Conservation (phyloP, 2,797 vertebrate genomes). For the Eremophila alpestris region DNA sequence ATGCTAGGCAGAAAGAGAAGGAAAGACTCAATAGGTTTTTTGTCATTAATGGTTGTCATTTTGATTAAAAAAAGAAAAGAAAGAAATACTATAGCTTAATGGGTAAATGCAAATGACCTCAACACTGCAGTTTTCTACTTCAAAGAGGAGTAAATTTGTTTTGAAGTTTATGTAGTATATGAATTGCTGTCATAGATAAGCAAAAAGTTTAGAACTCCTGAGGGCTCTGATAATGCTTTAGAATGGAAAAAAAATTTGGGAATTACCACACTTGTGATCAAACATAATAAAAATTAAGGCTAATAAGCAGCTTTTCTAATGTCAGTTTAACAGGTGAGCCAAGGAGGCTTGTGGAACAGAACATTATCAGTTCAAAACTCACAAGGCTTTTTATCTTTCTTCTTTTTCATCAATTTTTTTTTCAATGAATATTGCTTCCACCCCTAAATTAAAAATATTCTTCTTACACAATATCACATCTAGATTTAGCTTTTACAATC, state of each 20-base stretch:
- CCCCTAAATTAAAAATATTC: not conserved
- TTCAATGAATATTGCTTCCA: not conserved
- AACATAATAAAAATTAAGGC: constrained; percentile 19
- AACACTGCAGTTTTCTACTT: constrained; percentile 34
- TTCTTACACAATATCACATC: not conserved
- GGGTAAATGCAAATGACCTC: constrained; percentile 50
- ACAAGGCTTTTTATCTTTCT: not conserved
- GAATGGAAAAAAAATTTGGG: constrained; percentile 31
- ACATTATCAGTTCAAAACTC: not conserved
- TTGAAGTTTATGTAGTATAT: constrained; percentile 57
- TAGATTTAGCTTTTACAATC: not conserved
- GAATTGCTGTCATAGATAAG: constrained; percentile 46
- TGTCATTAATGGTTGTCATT: constrained; percentile 46
- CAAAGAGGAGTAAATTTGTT: constrained; percentile 54
- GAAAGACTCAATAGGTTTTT: not conserved
- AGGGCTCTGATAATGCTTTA: constrained; percentile 8
- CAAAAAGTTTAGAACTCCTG: constrained; percentile 50
- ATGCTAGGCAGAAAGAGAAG: not conserved
- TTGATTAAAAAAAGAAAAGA: constrained; percentile 30
- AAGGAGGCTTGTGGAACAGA: not conserved
- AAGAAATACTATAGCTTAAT: constrained; percentile 40
- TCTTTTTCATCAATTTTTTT: not conserved
- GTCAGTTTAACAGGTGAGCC: not conserved
- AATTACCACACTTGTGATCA: constrained; percentile 38
- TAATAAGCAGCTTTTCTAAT: constrained; percentile 20